Conservation (phyloP, 64 coral and sea anemone species). For the Orbicella faveolata region DNA sequence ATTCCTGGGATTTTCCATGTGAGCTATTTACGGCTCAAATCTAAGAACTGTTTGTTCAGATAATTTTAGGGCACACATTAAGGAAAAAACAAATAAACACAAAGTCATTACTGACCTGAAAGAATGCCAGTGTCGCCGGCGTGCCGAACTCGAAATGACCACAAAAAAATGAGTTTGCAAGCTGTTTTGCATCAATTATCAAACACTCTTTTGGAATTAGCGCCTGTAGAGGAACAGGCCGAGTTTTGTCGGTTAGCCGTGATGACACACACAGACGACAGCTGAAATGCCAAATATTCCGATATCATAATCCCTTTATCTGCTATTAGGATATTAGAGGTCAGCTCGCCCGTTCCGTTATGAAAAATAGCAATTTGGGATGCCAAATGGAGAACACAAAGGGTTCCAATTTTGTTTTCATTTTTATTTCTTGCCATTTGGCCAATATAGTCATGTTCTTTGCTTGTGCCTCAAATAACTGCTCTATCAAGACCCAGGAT, state of each 20-base stretch:
- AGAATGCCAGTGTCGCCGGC: conserved; percentile 1
- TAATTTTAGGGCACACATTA: conserved; percentile 9
- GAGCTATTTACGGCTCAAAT: background rate
- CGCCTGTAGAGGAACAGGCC: background rate
- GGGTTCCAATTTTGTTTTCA: background rate
- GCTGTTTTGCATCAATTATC: conserved; percentile 10
- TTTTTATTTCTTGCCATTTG: background rate
- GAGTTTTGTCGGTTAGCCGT: conserved; percentile 9
- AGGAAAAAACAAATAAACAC: conserved; percentile 31
- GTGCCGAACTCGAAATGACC: background rate
- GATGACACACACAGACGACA: background rate
- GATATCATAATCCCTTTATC: conserved; percentile 40
- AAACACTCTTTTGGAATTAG: background rate
- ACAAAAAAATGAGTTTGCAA: conserved; percentile 1
- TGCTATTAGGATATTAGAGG: background rate
- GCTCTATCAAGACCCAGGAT: too few relatives aligned
- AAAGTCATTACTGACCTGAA: background rate
- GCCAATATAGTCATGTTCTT: too few relatives aligned
- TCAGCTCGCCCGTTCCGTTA: conserved; percentile 18
- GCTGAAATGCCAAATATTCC: conserved; percentile 28
- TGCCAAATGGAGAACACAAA: background rate
- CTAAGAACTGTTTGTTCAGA: conserved; percentile 43
- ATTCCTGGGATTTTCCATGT: background rate
- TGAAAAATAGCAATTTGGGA: background rate
- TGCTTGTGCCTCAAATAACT: too few relatives aligned